Evolutionary conservation across 2,888 invertebrate genomes (phyloP), one percentile per base, ranked within the genome.

Genomic region (Apotomis betuletana): DNA sequence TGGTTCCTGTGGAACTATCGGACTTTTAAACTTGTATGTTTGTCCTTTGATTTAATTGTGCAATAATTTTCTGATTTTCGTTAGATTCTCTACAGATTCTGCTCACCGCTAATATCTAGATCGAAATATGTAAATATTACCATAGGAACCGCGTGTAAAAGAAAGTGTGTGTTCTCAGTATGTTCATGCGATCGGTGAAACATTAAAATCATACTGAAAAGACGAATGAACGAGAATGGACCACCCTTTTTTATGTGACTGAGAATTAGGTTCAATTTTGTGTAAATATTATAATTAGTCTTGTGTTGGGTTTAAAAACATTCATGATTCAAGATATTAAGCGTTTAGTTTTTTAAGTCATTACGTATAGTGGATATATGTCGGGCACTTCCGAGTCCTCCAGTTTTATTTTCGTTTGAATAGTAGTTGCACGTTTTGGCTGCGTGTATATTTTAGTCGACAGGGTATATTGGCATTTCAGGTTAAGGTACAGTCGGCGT

Each of bases 251-350:
- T 86, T 84, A 90, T 90, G 88, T 90, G 90, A 91, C 91, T 92
- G 91, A 91, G 89, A 91, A 90, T 91, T 87, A 87, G 91, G 89
- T 92, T 91, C 89, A 91, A 90, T 89, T 86, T 82, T 85, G 77
- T 91, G 90, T 91, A 91, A 88, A 91, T 89, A 89, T 82, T 86
- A 82, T 79, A 84, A 83, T 81, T 83, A 81, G 76, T 81, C 83
- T 82, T 84, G 79, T 77, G 73, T 74, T 76, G 80, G 81, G 80
- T 81, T 79, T 77, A 78, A 81, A 80, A 82, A 82, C 79, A 80
- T 81, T 80, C 80, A 67, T 46, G 41, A 57, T 76, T 77, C 62
- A 67, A 67, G 71, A 72, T 72, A 77, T 74, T 78, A 77, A 77
- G 76, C 81, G 81, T 74, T 75, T 67, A 74, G 74, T 71, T 74